Evolutionary conservation across 2,888 invertebrate genomes (phyloP), one percentile per base, ranked within the genome.

Genomic region (Xanthia togata): DNA sequence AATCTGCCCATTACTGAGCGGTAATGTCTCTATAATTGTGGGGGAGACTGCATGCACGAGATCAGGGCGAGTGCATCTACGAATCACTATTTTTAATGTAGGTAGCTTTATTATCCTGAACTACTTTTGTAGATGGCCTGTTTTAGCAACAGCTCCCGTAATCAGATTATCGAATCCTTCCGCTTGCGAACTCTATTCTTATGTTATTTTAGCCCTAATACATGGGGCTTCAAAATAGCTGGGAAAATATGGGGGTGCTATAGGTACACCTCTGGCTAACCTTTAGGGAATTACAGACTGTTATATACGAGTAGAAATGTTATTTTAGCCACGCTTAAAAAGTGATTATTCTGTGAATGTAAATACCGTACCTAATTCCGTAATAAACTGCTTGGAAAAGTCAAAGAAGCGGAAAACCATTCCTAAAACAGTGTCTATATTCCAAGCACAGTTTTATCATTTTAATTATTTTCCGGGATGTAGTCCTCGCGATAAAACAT

Each of bases 401-500:
- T 17, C 14, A 47, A 26, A 17, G 11, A 59, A 38, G 4, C 3
- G 12, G 9, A 53, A 47, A 38, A 2, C 2, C 5, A 26, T 26
- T 35, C 23, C 8, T 55, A 44, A 78, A 53, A 35, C 38, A 35
- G 0, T 35, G 35, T 44, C 12, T 20, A 14, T 68, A 67, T 23
- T 71, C 12, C 47, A 77, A 62, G 64, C 53, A 67, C 60, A 70
- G n/a, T 64, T 64, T 81, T 76, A 78, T 85, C 78, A 60, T 38
- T 63, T 38, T n/a, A 76, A 78, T 77, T 68, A 75, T 77, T 70
- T 78, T 74, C 77, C 81, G 69, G 85, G 85, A 87, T 80, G 85
- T 81, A 73, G 73, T 41, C 11, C 60, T 73, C 44, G 20, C 62
- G 70, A 78, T 78, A 83, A 83, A 77, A 74, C 57, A 57, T 63